Evolutionary conservation across 2,888 invertebrate genomes (phyloP).

Genomic region (Limnephilus auricula): DNA sequence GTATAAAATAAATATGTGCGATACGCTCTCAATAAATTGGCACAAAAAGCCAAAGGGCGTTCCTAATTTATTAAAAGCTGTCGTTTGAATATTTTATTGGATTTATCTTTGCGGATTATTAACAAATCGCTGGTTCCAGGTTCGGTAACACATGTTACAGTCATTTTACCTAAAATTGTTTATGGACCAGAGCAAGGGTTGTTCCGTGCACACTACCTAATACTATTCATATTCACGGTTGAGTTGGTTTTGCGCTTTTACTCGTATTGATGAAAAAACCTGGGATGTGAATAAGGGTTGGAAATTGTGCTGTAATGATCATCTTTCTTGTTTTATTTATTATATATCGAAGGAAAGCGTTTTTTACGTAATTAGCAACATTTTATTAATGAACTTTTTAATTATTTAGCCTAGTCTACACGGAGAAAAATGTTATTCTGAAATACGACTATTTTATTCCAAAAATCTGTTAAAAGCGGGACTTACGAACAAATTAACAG

Average conservation of each 20-base stretch:
- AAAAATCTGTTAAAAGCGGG: too few species aligned
- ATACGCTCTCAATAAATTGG: not conserved
- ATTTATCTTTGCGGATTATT: conserved; percentile 36
- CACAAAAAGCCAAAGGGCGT: not conserved
- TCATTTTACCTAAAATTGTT: not conserved
- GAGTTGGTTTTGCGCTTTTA: not conserved
- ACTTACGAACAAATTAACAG: too few species aligned
- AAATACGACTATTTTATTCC: too few species aligned
- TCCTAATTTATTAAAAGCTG: conserved; percentile 16
- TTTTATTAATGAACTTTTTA: too few species aligned
- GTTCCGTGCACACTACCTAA: not conserved
- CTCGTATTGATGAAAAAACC: not conserved
- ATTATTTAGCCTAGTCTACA: too few species aligned
- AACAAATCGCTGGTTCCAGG: not conserved
- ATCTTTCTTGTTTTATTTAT: not conserved
- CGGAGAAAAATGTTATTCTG: too few species aligned
- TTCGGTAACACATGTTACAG: conserved; percentile 30
- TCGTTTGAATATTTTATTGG: conserved; percentile 53
- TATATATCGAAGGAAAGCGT: not conserved
- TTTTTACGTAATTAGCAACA: too few species aligned
- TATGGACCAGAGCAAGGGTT: not conserved
- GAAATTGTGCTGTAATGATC: not conserved
- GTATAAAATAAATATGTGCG: too few species aligned
- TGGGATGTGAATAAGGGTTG: not conserved
- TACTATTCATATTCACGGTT: not conserved